These are phyloP conservation scores for Dipus sagitta DNA, from an alignment of 2,797 vertebrate species.

Conservation along the genomic window DNA sequence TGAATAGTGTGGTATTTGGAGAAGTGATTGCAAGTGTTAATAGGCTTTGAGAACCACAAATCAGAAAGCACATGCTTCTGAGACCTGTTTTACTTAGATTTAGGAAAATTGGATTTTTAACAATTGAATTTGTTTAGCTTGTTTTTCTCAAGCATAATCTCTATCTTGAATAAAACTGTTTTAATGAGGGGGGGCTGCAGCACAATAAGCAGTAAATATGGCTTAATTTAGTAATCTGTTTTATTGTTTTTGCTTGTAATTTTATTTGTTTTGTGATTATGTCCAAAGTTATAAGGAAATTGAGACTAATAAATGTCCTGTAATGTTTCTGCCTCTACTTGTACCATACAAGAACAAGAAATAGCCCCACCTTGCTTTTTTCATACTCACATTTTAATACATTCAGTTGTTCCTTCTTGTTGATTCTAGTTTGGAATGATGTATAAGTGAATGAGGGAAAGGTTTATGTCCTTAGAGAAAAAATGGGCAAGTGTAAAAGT, in stretches of 20 bases:
- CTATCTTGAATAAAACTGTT: slow-evolving; percentile 42
- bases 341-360: neutral
- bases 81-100: slow-evolving; percentile 68
- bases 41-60: slow-evolving; percentile 73
- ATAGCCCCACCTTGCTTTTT: neutral
- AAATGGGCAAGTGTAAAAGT: neutral
- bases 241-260: neutral
- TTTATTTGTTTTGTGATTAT: slow-evolving; percentile 6
- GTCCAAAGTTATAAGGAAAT: neutral
- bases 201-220: neutral
- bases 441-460: neutral
- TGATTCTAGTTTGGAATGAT: neutral
- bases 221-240: slow-evolving; percentile 17
- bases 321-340: neutral
- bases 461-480: neutral
- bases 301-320: neutral
- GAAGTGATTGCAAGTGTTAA: slow-evolving; percentile 76
- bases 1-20: slow-evolving; percentile 63
- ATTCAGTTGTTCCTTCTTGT: neutral
- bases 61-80: slow-evolving; percentile 60
- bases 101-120: slow-evolving; percentile 77
- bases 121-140: slow-evolving; percentile 51
- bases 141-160: neutral
- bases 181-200: neutral
- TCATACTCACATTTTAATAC: neutral